Evolutionary conservation across 2,113 vertebrate genomes (phyloP), one percentile per base, ranked within the genome.

Genomic region (Carassius auratus): DNA sequence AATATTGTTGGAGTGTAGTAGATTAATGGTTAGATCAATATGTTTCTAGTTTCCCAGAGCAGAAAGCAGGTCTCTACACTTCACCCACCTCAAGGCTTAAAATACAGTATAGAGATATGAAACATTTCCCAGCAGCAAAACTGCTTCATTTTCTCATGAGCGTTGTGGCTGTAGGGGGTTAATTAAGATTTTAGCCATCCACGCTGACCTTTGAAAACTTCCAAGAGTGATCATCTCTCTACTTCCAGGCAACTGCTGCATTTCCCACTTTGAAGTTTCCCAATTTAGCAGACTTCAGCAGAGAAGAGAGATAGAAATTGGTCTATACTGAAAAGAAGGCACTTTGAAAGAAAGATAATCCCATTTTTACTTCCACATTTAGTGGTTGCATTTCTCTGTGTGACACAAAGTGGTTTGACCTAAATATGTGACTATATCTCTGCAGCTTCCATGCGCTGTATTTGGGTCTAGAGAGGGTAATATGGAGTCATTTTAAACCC

Each of bases 121-220:
- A 50, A 76, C 48, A 61, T 89, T 89, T 85, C 68, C 76, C 61
- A 73, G 21, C 78, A 74, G 71, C 83, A 81, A 85, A 68, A 79
- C 55, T 57, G 21, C 59, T 83, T 62, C 45, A 78, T 85, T 83
- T 87, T 45, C 81, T 76, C 42, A 59, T 71, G 62, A 45, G 26
- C 33, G 12, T 42, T 26, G 48, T 71, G 88, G 81, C 90, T 84
- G 78, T 30, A 3, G 92, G 90, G 87, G 79, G 74, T 68, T 87
- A 83, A 89, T 89, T 89, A 84, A 85, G 87, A 90, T 89, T 87
- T 90, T 87, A 88, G 64, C 85, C 88, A 2, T 91, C 90, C 85
- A 88, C 55, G 9, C 68, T 92, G 92, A 93, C 92, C 92, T 92
- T 89, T 90, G 83, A 38, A 81, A 86, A 87, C 89, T 85, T 92